A percentile compares a stretch with the other conserved stretches of the same genome.
phyloP scores from a whole-genome alignment of 30 jellyfish, hydroid and myxozoan species.

The Cassiopea xamachana region DNA sequence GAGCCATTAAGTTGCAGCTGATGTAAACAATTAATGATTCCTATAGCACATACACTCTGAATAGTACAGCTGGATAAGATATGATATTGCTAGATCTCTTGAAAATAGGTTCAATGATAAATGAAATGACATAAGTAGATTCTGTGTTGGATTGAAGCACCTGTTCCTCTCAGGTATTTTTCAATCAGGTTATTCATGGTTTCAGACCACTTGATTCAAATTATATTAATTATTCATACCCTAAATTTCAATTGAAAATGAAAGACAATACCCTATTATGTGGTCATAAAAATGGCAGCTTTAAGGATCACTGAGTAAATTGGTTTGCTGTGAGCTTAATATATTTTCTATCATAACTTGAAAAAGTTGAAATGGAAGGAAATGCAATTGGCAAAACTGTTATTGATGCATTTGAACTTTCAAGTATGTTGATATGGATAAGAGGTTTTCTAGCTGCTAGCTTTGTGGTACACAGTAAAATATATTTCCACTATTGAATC shows the following conservation, averaged over 20 bases:
- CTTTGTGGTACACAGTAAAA: no score
- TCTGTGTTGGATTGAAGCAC: background rate
- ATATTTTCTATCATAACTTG: background rate
- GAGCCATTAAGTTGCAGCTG: no score
- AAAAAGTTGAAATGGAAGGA: background rate
- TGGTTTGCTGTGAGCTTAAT: background rate
- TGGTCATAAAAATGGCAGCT: constrained; percentile 17
- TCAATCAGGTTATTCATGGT: constrained; percentile 15
- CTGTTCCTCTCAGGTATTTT: background rate
- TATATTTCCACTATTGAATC: no score
- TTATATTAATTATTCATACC: background rate
- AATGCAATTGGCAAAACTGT: background rate
- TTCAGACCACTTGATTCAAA: background rate
- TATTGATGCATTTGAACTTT: background rate
- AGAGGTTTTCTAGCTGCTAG: background rate
- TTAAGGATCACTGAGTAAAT: constrained; percentile 1
- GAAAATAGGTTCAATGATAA: background rate
- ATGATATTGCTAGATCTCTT: background rate
- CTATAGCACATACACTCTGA: no score
- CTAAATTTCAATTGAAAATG: background rate
- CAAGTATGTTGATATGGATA: background rate
- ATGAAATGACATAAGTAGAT: background rate
- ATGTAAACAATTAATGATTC: no score
- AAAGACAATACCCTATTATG: constrained; percentile 22
- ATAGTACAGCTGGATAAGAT: background rate